Base-by-base conservation (phyloP, 2,113 vertebrate genomes). In the Gopherus evgoodei region DNA sequence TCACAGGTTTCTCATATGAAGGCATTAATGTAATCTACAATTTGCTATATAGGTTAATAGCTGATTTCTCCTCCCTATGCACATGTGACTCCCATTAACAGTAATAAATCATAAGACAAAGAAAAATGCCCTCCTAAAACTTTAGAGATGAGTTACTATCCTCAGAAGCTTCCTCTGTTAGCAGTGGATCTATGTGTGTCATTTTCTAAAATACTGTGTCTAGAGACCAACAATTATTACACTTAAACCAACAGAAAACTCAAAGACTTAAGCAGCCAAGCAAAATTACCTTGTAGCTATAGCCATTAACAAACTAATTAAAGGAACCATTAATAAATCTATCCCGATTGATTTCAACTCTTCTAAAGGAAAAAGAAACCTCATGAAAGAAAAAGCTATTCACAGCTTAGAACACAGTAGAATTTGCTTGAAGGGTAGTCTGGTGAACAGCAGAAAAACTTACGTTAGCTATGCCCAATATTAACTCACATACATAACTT, bases 281-380 rank as follows among this genome's bases (percentile, higher is more conserved):
- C 56, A 86, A 79, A 72, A 83, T 85, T 22, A 81, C 83, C 87
- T 92, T 91, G 83, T 76, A 81, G 90, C 87, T 59, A 19, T 1
- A 95, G 94, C 53, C 82, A 95, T 93, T 96, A 95, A 90, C 86
- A 86, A 83, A 93, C 56, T 92, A 92, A 96, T 97, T 96, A 97
- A 94, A 95, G 47, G 78, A 81, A 53, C 59, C 6, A 81, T 87
- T 91, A 96, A 97, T 88, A 93, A 92, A 97, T 86, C 81, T 31
- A 88, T 86, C 52, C 8, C 1, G 54, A 96, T 2, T 47, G 59
- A 96, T 93, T 94, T 56, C 44, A 85, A 50, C 83, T 93, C 96
- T 94, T 92, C 49, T 78, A n/a, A 95, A 89, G 80, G 86, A 89
- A 17, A 90, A 83, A 17, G 47, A 94, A 78, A 84, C 24, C 35